A percentile compares a stretch with the other conserved stretches of the same genome.
Conservation (phyloP, 2,888 invertebrate genomes). For the Amiota communis region DNA sequence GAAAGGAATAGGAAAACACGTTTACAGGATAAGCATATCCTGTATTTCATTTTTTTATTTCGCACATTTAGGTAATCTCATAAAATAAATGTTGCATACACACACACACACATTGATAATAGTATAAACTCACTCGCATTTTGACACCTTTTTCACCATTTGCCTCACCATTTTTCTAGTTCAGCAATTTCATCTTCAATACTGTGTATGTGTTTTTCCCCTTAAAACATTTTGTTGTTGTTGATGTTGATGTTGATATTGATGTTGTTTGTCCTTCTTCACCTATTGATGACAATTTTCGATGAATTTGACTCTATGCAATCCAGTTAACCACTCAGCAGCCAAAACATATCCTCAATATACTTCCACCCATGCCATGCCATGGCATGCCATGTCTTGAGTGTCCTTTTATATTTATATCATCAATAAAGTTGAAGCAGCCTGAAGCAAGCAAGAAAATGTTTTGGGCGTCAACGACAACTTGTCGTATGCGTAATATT, state of each 20-base stretch:
- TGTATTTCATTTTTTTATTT: constrained; percentile 42
- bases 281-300: constrained; percentile 41
- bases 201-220: too few relatives aligned
- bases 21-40: too few relatives aligned
- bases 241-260: background rate
- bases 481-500: constrained; percentile 3
- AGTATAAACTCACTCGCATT: background rate
- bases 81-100: constrained; percentile 39
- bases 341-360: background rate
- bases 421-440: constrained; percentile 54
- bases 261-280: constrained; percentile 53
- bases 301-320: background rate
- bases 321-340: background rate
- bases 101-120: background rate
- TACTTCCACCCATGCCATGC: too few relatives aligned
- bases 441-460: constrained; percentile 37
- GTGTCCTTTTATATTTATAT: constrained; percentile 50
- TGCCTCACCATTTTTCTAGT: too few relatives aligned
- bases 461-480: background rate
- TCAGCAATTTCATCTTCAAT: too few relatives aligned
- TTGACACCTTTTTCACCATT: background rate
- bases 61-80: constrained; percentile 40
- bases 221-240: background rate
- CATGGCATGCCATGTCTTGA: background rate
- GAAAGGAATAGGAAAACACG: background rate